phyloP scores from a whole-genome alignment of 2,797 vertebrate genomes.

The Falco rusticolus region DNA sequence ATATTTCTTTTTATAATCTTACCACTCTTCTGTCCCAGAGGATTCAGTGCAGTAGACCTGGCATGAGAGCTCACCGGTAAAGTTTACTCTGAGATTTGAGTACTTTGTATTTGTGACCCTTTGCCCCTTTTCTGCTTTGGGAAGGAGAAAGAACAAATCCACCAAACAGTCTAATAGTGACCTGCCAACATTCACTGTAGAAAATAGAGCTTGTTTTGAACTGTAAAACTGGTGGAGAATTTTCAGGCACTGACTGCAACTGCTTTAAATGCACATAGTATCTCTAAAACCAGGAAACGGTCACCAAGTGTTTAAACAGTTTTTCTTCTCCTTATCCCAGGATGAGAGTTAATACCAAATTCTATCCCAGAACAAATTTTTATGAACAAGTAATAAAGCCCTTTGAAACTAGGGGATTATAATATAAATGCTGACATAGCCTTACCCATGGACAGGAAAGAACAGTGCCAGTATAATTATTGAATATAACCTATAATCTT shows the following conservation, averaged over 20 bases:
- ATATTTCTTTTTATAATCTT: neutral
- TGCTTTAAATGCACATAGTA: constrained; percentile 6
- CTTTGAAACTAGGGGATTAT: constrained; percentile 65
- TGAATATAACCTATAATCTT: constrained; percentile 35
- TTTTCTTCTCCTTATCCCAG: constrained; percentile 53
- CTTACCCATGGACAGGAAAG: constrained; percentile 47
- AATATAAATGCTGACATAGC: constrained; percentile 39
- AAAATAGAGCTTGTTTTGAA: constrained; percentile 20
- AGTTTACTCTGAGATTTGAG: constrained; percentile 7
- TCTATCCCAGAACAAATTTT: constrained; percentile 37
- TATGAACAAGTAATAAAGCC: constrained; percentile 34
- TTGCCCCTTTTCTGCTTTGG: neutral
- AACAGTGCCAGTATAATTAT: neutral
- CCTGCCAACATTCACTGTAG: neutral
- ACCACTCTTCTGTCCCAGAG: neutral
- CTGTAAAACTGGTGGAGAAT: constrained; percentile 32
- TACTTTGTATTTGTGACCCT: constrained; percentile 14
- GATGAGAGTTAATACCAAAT: constrained; percentile 43
- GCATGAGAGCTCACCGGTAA: neutral
- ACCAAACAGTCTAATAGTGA: constrained; percentile 5
- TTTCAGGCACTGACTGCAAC: neutral
- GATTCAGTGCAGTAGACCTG: neutral
- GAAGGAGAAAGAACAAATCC: constrained; percentile 22
- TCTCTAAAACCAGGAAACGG: neutral
- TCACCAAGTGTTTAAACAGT: neutral